Evolutionary conservation across 2,113 vertebrate species (phyloP).

Genomic region (Hirundichthys speculiger): DNA sequence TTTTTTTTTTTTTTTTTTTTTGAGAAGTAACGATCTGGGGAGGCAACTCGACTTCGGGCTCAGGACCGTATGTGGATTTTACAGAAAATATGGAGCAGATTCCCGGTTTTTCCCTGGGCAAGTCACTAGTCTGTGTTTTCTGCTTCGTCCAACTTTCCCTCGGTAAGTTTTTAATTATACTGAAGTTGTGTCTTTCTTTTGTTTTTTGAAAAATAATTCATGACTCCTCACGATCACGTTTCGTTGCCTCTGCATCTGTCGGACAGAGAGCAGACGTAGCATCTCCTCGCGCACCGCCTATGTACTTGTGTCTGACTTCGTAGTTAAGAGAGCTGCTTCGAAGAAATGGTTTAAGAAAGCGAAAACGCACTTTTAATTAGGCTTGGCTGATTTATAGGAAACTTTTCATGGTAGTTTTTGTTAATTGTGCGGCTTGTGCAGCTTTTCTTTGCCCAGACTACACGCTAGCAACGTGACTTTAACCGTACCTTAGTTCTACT

Average conservation of each 20-base stretch:
- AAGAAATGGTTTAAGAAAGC: not conserved
- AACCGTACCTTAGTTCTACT: no score
- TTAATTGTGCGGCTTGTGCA: no score
- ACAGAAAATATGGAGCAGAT: constrained; percentile 80
- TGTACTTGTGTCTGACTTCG: not conserved
- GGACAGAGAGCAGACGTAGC: constrained; percentile 32
- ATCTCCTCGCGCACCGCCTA: constrained; percentile 30
- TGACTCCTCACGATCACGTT: constrained; percentile 43
- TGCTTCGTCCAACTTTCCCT: constrained; percentile 69
- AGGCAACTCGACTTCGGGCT: constrained; percentile 74
- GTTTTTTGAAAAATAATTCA: not conserved
- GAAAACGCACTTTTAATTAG: not conserved
- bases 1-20: constrained; percentile 25
- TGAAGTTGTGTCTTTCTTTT: no score
- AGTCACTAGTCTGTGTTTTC: constrained; percentile 66
- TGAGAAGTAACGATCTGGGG: constrained; percentile 59
- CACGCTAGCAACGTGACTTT: no score
- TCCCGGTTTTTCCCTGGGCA: constrained; percentile 76
- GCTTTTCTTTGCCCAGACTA: no score
- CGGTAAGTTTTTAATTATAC: constrained; percentile 69
- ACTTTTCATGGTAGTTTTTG: no score
- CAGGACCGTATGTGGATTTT: constrained; percentile 84
- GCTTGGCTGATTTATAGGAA: not conserved
- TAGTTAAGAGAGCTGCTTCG: not conserved
- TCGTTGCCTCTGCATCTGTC: constrained; percentile 45